Evolutionary conservation across 2,888 invertebrate species (phyloP).

Genomic region (Melinaea menophilus): DNA sequence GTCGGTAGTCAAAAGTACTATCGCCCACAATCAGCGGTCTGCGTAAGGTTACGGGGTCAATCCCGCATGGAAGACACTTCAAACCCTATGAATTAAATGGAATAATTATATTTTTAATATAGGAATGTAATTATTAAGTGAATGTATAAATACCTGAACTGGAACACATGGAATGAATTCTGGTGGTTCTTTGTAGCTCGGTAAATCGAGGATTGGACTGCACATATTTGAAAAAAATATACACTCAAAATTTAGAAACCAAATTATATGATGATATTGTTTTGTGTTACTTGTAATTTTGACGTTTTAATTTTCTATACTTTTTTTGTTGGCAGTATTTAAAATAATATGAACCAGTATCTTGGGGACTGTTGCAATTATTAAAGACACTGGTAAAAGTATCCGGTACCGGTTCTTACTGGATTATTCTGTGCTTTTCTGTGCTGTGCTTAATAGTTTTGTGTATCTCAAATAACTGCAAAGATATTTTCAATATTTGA

Average conservation of each 20-base stretch:
- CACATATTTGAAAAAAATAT: constrained; percentile 43
- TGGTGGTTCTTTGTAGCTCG: constrained; percentile 57
- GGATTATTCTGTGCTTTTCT: too few species aligned
- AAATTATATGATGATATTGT: neutral
- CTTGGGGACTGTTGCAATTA: too few species aligned
- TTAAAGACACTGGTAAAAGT: too few species aligned
- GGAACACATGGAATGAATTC: constrained; percentile 52
- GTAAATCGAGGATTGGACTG: constrained; percentile 48
- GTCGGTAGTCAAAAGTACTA: constrained; percentile 69
- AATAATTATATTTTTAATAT: neutral
- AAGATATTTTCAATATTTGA: too few species aligned
- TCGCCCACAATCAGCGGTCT: constrained; percentile 67
- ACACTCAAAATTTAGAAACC: neutral
- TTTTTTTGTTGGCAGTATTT: too few species aligned
- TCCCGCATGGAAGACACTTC: constrained; percentile 59
- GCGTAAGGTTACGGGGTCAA: constrained; percentile 63
- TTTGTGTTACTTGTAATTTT: constrained; percentile 1
- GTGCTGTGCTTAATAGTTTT: too few species aligned
- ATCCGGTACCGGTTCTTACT: too few species aligned
- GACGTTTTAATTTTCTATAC: neutral
- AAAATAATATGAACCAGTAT: too few species aligned
- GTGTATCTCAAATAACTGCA: too few species aligned
- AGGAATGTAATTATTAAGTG: too few species aligned
- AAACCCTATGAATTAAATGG: constrained; percentile 47
- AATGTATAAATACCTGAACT: constrained; percentile 43